These are phyloP conservation scores for Pomacea maculata DNA, from an alignment of 1,140 invertebrate genomes.

Conservation along the genomic window DNA sequence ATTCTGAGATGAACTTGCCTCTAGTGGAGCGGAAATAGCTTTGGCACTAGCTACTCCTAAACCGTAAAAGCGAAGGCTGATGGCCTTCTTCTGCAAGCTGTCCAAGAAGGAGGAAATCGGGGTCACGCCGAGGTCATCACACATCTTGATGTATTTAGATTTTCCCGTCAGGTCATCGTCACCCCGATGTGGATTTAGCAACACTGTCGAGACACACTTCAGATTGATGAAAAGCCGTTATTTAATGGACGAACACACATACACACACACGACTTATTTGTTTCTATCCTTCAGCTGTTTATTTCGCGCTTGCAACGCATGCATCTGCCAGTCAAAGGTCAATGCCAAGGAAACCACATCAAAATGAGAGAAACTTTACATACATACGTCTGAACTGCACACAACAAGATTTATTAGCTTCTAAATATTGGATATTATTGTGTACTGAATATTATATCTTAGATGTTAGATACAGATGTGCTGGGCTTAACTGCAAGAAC, in stretches of 20 bases:
- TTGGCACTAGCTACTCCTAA: conserved; percentile 52
- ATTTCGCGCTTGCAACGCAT: too few species aligned
- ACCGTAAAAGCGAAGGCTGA: conserved; percentile 57
- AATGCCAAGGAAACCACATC: too few species aligned
- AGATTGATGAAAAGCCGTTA: not conserved
- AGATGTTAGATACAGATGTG: too few species aligned
- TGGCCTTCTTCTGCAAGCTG: conserved; percentile 52
- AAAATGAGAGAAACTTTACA: too few species aligned
- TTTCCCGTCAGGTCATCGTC: conserved; percentile 47
- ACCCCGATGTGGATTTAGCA: conserved; percentile 40
- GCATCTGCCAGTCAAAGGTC: too few species aligned
- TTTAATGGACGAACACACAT: not conserved
- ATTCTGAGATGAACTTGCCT: conserved; percentile 41
- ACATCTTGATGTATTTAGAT: conserved; percentile 46
- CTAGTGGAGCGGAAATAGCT: conserved; percentile 54
- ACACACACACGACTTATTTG: not conserved
- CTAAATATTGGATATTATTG: too few species aligned
- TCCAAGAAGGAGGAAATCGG: conserved; percentile 49
- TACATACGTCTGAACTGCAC: too few species aligned
- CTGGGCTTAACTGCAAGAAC: not conserved
- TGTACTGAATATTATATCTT: too few species aligned
- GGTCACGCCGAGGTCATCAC: conserved; percentile 46
- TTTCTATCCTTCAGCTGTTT: too few species aligned
- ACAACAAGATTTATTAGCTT: too few species aligned
- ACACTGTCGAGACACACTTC: conserved; percentile 31